Percentiles rank a stretch among this genome's conserved stretches.
Evolutionary conservation across 2,113 vertebrate genomes (phyloP).

Genomic region (Dryoscopus gambensis): DNA sequence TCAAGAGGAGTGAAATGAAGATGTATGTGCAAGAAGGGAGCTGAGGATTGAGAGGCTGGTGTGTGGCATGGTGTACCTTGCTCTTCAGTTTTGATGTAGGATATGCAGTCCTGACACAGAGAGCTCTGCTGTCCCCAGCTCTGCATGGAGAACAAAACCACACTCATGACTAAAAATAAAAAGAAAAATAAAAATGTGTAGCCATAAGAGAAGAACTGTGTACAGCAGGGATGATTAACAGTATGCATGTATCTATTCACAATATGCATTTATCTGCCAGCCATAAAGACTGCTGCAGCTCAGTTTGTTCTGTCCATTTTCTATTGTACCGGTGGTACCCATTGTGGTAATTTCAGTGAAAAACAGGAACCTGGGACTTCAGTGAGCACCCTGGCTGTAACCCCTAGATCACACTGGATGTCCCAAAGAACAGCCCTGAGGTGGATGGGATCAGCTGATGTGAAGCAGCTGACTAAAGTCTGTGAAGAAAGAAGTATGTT

Average conservation of each 20-base stretch:
- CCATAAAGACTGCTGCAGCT: background rate
- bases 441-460: background rate
- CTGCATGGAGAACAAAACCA: background rate
- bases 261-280: background rate
- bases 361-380: background rate
- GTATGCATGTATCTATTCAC: background rate
- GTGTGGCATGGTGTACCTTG: background rate
- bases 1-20: background rate
- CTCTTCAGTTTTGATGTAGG: background rate
- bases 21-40: background rate
- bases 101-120: background rate
- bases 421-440: background rate
- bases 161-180: accelerated
- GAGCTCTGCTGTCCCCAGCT: background rate
- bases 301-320: background rate
- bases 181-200: background rate
- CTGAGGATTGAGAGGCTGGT: background rate
- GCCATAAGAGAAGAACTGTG: background rate
- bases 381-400: background rate
- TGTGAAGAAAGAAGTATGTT: background rate
- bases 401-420: background rate
- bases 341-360: background rate
- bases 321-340: background rate
- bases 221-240: background rate
- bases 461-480: background rate